phyloP scores from a whole-genome alignment of 2,888 invertebrate genomes.

The Xestia ashworthii region DNA sequence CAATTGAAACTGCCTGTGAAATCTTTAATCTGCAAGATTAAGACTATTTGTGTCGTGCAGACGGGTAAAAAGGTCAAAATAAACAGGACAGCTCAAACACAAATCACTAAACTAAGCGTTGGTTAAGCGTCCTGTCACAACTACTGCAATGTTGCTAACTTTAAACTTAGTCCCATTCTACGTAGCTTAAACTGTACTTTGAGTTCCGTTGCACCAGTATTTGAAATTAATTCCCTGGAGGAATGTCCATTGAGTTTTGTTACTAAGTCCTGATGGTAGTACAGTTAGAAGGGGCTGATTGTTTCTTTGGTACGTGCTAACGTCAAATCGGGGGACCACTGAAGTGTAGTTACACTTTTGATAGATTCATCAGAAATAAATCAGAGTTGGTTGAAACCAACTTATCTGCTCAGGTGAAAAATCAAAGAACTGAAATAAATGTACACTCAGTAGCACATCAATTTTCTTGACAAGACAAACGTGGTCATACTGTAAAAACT shows the following conservation, averaged over 20 bases:
- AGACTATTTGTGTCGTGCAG: background rate
- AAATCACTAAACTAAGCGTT: slow-evolving; percentile 46
- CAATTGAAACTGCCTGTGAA: too few species aligned
- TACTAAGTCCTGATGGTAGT: slow-evolving; percentile 10
- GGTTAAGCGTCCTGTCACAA: slow-evolving; percentile 56
- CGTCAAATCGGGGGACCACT: background rate
- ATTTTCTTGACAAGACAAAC: too few species aligned
- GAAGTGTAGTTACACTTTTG: too few species aligned
- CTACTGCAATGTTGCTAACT: slow-evolving; percentile 52
- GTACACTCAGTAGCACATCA: too few species aligned
- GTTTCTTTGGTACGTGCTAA: slow-evolving; percentile 1
- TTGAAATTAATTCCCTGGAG: slow-evolving; percentile 56
- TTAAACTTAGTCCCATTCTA: slow-evolving; percentile 49
- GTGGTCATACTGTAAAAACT: background rate
- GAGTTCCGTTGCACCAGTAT: slow-evolving; percentile 45
- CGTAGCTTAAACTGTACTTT: slow-evolving; percentile 53
- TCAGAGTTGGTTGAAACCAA: too few species aligned
- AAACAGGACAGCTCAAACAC: slow-evolving; percentile 24
- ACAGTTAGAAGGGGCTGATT: slow-evolving; percentile 10
- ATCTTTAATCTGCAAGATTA: too few species aligned
- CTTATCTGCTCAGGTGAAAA: too few species aligned
- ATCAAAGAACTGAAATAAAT: too few species aligned
- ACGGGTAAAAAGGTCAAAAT: background rate
- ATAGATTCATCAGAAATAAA: too few species aligned
- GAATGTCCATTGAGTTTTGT: slow-evolving; percentile 41